Base-by-base conservation (phyloP, 2,888 invertebrate genomes). In the Drosophila colorata region DNA sequence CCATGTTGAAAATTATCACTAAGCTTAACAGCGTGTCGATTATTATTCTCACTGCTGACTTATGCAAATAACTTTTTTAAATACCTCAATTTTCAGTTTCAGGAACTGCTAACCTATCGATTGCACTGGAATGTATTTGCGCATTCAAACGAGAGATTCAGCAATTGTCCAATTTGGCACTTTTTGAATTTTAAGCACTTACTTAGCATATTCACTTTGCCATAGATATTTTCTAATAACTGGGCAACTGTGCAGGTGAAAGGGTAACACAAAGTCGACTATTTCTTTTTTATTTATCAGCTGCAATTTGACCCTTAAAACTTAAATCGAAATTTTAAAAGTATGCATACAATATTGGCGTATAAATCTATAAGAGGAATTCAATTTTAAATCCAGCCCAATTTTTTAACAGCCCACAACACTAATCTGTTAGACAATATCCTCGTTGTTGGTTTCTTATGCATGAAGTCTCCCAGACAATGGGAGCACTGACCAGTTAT, bases 351-450 rank as follows among this genome's bases (percentile, higher is more conserved):
- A 33, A 14, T 37, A 48, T 20, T 4, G 9, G 33, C 9, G 2
- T 33, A 33, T 4, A 33, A 11, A 33, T 33, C 1, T 13, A 13
- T 33, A 11, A 33, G 4, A 33, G 11, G 33, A 11, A 33, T 4
- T 13, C 33, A 1, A 33, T 4, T 33, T 33, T 33, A 13, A 31
- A 31, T 33, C 2, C 28, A 9, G 8, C 2, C 8, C 2, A 9
- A 0, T 28, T 28, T 28, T 28, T 25, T 6, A 25, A 25, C 2
- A 8, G 28, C 9, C 28, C 2, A 28, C 7, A 28, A 37, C 11
- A 16, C 23, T 51, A 38, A 38, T 48, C 35, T 23, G 20, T 20
- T n/a, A 38, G 25, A 38, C 14, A 51, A 25, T 38, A 25, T 31
- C 11, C 4, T 11, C 0, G 11, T 31, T 31, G 2, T 28, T 8